Conservation (phyloP, 2,888 invertebrate species). For the Trissolcus japonicus region DNA sequence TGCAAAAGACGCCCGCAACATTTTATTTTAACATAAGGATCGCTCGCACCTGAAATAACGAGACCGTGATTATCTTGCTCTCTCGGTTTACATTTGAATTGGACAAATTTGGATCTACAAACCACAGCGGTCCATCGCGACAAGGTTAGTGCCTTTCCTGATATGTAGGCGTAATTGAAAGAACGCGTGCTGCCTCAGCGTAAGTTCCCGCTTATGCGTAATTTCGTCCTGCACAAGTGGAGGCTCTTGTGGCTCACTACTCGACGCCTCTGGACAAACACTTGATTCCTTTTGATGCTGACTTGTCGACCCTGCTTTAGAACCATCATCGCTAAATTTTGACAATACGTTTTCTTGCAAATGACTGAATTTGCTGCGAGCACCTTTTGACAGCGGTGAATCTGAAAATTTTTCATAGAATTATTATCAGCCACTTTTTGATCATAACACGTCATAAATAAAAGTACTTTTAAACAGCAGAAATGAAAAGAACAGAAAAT, state of each 20-base stretch:
- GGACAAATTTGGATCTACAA: constrained; percentile 63
- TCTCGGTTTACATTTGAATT: neutral
- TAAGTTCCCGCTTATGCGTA: constrained; percentile 83
- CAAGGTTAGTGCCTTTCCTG: constrained; percentile 90
- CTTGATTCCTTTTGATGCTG: constrained; percentile 67
- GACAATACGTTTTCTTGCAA: constrained; percentile 72
- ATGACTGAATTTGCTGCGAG: constrained; percentile 69
- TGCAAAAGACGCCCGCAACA: constrained; percentile 89
- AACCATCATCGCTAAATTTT: constrained; percentile 67
- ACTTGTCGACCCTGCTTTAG: constrained; percentile 76
- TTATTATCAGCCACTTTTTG: neutral
- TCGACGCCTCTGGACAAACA: constrained; percentile 53
- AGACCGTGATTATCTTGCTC: neutral
- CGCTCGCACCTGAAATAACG: constrained; percentile 88
- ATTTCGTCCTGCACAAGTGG: constrained; percentile 80
- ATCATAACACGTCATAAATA: too few relatives aligned
- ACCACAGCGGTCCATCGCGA: constrained; percentile 97
- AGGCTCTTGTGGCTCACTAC: constrained; percentile 50
- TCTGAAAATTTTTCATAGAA: constrained; percentile 68
- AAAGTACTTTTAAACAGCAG: neutral
- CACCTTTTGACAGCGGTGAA: constrained; percentile 77
- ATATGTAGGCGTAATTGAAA: constrained; percentile 94
- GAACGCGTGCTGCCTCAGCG: constrained; percentile 90
- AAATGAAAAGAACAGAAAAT: neutral
- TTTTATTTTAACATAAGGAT: constrained; percentile 98